phyloP scores from a whole-genome alignment of 2,113 vertebrate genomes.

The Oreochromis tanganicae region DNA sequence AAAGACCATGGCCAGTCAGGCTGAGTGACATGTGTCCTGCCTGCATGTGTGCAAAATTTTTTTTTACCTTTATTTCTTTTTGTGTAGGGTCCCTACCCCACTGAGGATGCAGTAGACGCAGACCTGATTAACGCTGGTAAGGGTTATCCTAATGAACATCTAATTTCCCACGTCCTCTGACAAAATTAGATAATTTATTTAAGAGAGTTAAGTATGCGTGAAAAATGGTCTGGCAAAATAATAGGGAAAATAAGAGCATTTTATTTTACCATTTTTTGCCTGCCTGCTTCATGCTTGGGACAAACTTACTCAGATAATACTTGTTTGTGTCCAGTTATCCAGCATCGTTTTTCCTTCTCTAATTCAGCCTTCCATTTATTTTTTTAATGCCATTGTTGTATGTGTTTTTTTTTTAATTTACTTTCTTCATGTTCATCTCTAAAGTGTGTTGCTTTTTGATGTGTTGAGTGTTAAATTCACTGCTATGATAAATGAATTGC shows the following conservation, averaged over 20 bases:
- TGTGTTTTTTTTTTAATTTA: background rate
- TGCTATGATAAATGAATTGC: background rate
- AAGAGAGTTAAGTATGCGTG: background rate
- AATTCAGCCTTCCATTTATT: background rate
- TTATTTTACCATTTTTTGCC: background rate
- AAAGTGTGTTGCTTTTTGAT: background rate
- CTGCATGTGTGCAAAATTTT: background rate
- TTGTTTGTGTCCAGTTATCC: background rate
- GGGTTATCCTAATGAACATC: background rate
- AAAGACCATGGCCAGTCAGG: conserved; percentile 13
- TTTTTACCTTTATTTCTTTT: background rate
- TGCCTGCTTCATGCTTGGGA: background rate
- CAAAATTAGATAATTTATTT: background rate
- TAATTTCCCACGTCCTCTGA: background rate
- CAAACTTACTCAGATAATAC: background rate
- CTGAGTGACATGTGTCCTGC: background rate
- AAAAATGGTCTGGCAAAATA: background rate
- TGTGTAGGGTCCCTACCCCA: conserved; percentile 90
- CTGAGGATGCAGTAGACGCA: conserved; percentile 84
- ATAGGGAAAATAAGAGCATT: background rate
- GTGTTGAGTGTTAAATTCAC: background rate
- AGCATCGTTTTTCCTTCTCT: background rate
- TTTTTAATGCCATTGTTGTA: background rate
- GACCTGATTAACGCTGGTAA: conserved; percentile 98
- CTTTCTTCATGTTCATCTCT: background rate